Conservation (phyloP, 2,113 vertebrate genomes). For the Otocyon megalotis region DNA sequence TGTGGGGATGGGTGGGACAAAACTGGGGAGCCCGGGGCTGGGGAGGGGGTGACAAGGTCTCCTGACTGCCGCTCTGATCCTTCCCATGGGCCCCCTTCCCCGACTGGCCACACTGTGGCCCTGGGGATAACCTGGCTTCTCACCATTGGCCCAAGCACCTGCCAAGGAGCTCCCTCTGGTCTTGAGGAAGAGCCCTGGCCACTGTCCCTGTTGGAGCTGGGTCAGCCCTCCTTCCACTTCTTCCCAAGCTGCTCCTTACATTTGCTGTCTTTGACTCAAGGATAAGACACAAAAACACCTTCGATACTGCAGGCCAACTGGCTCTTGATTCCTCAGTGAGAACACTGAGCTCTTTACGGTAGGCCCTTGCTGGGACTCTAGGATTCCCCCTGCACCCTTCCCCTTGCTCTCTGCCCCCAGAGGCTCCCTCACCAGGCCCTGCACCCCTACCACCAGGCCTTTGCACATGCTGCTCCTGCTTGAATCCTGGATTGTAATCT, state of each 20-base stretch:
- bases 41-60: background rate
- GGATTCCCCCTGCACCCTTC: background rate
- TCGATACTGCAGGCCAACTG: background rate
- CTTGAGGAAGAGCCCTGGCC: background rate
- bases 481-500: background rate
- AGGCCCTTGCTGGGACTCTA: background rate
- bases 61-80: rapidly evolving
- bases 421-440: background rate
- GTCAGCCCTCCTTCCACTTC: too few species aligned
- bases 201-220: background rate
- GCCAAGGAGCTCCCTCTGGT: rapidly evolving
- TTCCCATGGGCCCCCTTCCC: rapidly evolving
- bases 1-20: background rate
- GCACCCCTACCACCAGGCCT: background rate
- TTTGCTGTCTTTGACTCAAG: background rate
- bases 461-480: background rate
- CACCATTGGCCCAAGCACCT: rapidly evolving
- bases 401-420: background rate
- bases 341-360: rapidly evolving
- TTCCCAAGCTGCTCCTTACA: background rate
- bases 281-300: background rate
- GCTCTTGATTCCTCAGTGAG: rapidly evolving
- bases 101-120: rapidly evolving
- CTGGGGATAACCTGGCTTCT: rapidly evolving
- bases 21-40: background rate